phyloP scores from a whole-genome alignment of 2,888 invertebrate species.

The Hylaea fasciaria region DNA sequence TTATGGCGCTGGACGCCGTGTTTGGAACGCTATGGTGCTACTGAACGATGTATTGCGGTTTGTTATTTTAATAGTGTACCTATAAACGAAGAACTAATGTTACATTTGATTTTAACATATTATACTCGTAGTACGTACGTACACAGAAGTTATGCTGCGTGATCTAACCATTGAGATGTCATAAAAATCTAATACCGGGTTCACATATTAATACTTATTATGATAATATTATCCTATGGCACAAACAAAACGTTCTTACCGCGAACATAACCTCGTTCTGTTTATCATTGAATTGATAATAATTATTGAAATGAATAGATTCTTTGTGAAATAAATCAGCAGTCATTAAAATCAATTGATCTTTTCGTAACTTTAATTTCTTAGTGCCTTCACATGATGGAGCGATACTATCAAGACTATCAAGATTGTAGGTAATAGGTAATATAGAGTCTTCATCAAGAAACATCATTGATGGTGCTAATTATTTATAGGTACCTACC shows the following conservation, averaged over 20 bases:
- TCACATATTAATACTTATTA: too few species aligned
- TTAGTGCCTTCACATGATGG: background rate
- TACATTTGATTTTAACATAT: background rate
- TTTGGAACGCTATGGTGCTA: constrained; percentile 49
- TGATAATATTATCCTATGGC: too few species aligned
- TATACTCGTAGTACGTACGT: too few species aligned
- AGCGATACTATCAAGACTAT: too few species aligned
- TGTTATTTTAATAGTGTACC: constrained; percentile 40
- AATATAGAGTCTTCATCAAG: too few species aligned
- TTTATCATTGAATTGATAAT: background rate
- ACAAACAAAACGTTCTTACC: background rate
- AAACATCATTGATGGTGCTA: too few species aligned
- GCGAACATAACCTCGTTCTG: background rate
- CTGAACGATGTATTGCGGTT: constrained; percentile 54
- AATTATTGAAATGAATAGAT: background rate
- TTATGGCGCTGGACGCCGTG: constrained; percentile 49
- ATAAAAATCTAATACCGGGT: too few species aligned
- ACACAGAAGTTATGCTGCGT: too few species aligned
- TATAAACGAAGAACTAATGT: constrained; percentile 10
- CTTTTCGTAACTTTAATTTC: background rate
- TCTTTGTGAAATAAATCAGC: background rate
- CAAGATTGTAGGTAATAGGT: too few species aligned
- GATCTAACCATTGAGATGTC: too few species aligned
- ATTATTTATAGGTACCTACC: too few species aligned
- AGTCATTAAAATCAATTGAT: background rate